Conservation (phyloP, 2,797 vertebrate genomes). For the Ispidina lecontei region DNA sequence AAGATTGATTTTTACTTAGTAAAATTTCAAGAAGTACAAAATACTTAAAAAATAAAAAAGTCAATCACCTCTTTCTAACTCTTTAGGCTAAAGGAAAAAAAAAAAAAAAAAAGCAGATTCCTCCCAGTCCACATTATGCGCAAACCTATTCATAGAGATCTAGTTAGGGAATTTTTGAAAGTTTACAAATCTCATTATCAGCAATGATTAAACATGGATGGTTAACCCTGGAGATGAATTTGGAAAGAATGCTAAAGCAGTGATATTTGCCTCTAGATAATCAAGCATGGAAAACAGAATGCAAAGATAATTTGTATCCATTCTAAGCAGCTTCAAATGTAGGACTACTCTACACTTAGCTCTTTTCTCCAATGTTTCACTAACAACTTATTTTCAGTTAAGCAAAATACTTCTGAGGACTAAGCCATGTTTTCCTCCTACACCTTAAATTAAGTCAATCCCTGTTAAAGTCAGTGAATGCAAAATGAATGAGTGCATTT, state of each 20-base stretch:
- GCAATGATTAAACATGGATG: conserved; percentile 60
- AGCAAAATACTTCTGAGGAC: background rate
- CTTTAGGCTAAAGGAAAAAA: background rate
- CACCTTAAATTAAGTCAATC: background rate
- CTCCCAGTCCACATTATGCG: background rate
- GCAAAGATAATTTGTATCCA: conserved; percentile 15
- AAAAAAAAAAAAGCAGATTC: background rate
- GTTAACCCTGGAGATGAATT: conserved; percentile 54
- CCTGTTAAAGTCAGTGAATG: background rate
- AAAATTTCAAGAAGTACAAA: background rate
- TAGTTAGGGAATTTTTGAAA: conserved; percentile 32
- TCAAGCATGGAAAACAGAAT: conserved; percentile 14
- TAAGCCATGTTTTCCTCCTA: background rate
- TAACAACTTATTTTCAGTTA: background rate
- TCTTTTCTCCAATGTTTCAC: background rate
- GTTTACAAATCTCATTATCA: conserved; percentile 52
- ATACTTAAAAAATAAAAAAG: background rate
- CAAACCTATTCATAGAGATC: conserved; percentile 10
- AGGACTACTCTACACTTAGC: background rate
- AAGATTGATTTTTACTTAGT: background rate
- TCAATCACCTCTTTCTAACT: background rate
- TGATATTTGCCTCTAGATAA: conserved; percentile 39
- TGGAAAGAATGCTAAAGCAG: conserved; percentile 53
- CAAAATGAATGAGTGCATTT: background rate
- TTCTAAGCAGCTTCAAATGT: background rate